Base-by-base conservation (phyloP, 1,140 invertebrate genomes). In the Aethina tumida region DNA sequence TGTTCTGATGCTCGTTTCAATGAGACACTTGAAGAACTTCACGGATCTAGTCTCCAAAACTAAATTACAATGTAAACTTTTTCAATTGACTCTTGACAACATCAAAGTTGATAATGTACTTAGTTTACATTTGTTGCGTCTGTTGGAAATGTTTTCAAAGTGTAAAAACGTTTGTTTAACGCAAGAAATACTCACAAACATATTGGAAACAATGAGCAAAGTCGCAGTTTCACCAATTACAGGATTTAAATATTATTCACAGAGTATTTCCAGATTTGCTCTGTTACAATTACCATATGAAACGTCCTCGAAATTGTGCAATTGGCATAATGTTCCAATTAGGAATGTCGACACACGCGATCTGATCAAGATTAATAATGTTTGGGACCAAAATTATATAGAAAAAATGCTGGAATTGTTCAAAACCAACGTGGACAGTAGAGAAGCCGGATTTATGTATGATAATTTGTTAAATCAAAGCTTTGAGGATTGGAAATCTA, bases 201-300 rank as follows among this genome's bases (percentile, higher is more conserved):
- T 38, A 12, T n/a, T 38, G 6, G 30, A 28, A n/a, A 12, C 16
- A 13, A 38, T 38, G 35, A 38, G 17, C 22, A 38, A 29, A 38
- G 27, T 38, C 8, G 16, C 35, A 1, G 2, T 38, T 12, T 30
- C 35, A 1, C 35, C 35, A 9, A 9, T 38, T 9, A 38, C 10
- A n/a, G 15, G 25, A 8, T 38, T 38, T 19, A 38, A 19, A 19
- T 27, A 29, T 15, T 12, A 20, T 12, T 25, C 35, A 7, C 25
- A 29, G 9, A 19, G 15, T n/a, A 21, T 38, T 5, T 38, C 35
- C 10, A 38, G 20, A 29, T 6, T 20, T 14, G 25, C 8, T 29
- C n/a, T n/a, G n/a, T n/a, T n/a, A n/a, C n/a, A n/a, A n/a, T n/a
- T n/a, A n/a, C n/a, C n/a, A n/a, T n/a, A n/a, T n/a, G n/a, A n/a